phyloP scores from a whole-genome alignment of 2,888 invertebrate species.

The Ennomos erosarius region DNA sequence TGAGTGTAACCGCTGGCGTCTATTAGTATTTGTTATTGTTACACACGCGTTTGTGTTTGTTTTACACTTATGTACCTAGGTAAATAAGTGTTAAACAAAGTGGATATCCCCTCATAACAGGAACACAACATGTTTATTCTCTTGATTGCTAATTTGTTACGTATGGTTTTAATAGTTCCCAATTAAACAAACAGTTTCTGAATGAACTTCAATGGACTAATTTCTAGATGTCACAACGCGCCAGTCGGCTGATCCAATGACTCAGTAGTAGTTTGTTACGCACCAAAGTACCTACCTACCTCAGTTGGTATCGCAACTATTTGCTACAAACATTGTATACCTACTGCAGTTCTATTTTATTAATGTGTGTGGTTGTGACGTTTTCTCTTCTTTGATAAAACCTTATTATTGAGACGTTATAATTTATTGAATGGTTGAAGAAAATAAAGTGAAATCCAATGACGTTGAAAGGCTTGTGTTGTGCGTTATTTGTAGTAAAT shows the following conservation, averaged over 20 bases:
- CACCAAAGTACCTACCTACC: neutral
- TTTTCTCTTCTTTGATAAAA: neutral
- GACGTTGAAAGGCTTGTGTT: neutral
- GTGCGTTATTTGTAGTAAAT: neutral
- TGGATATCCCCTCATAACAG: neutral
- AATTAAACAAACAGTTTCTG: slow-evolving; percentile 1
- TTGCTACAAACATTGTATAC: no score
- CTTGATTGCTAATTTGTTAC: neutral
- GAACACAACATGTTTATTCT: neutral
- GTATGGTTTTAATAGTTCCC: neutral
- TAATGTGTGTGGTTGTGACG: slow-evolving; percentile 7
- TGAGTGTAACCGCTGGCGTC: no score
- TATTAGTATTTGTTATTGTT: no score
- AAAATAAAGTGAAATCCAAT: neutral
- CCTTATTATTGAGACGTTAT: no score
- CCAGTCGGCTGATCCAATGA: slow-evolving; percentile 6
- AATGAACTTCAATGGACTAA: slow-evolving; percentile 16
- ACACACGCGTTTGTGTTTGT: no score
- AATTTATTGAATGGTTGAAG: no score
- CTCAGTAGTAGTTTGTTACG: slow-evolving; percentile 9
- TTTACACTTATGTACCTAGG: neutral
- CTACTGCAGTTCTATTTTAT: neutral
- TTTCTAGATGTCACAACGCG: slow-evolving; percentile 10
- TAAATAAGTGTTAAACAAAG: neutral
- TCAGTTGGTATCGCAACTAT: neutral